These are phyloP conservation scores for Myotis yumanensis DNA, from an alignment of 2,113 vertebrate species.

Conservation along the genomic window DNA sequence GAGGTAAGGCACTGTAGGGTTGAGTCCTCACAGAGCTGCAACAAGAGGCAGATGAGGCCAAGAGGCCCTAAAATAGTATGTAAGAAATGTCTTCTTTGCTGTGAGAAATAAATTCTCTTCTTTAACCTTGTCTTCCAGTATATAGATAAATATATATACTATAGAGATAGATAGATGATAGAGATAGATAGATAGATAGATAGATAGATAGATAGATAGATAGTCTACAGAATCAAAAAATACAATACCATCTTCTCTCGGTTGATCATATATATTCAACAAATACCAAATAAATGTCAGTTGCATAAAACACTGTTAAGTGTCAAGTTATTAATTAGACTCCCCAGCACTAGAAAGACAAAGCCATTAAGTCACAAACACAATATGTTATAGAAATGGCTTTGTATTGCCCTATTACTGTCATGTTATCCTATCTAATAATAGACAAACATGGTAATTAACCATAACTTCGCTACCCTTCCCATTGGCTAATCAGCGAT, in stretches of 20 bases:
- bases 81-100: not conserved
- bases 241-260: not conserved
- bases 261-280: not conserved
- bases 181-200: not conserved
- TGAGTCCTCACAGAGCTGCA: not conserved
- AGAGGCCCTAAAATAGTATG: not conserved
- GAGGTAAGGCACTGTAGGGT: not conserved
- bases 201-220: not conserved
- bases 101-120: not conserved
- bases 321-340: not conserved
- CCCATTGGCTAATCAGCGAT: too few species aligned
- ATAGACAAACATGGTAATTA: too few species aligned
- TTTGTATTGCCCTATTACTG: not conserved
- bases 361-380: not conserved
- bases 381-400: not conserved
- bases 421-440: not conserved
- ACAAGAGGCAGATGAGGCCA: not conserved
- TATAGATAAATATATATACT: not conserved
- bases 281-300: not conserved
- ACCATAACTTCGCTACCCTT: too few species aligned
- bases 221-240: not conserved
- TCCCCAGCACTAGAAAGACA: not conserved
- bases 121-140: not conserved
- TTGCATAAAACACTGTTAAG: not conserved
- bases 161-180: too few species aligned